A percentile compares a stretch with the other conserved stretches of the same genome.
These are phyloP conservation scores for Stenichneumon culpator DNA, from an alignment of 2,888 invertebrate genomes.

Conservation along the genomic window DNA sequence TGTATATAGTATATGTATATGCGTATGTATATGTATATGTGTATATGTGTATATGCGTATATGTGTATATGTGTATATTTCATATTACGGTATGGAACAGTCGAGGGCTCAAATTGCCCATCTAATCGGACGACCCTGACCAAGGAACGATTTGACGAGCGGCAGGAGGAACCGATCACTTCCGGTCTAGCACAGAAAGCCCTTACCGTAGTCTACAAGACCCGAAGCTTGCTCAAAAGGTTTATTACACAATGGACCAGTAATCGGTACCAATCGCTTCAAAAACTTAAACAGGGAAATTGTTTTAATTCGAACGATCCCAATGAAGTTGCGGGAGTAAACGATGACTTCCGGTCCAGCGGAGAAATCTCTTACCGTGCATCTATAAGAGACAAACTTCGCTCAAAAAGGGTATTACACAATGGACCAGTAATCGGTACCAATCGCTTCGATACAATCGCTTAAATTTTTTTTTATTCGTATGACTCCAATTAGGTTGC, in stretches of 20 bases:
- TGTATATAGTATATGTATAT: not conserved
- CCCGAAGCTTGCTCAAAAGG: not conserved
- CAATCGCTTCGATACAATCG: not conserved
- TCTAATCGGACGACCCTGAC: conserved; percentile 67
- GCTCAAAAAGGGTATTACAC: not conserved
- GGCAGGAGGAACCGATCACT: conserved; percentile 59
- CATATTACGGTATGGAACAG: conserved; percentile 3
- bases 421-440: not conserved
- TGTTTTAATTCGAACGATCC: not conserved
- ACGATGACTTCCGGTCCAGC: conserved; percentile 65
- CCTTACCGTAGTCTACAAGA: too few species aligned
- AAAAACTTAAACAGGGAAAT: not conserved
- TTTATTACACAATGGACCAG: not conserved
- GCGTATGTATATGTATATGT: conserved; percentile 3
- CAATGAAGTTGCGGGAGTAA: conserved; percentile 20
- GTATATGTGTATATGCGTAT: conserved; percentile 13
- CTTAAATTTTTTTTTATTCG: too few species aligned
- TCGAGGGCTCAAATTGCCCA: conserved; percentile 66
- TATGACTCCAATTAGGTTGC: not conserved
- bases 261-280: not conserved
- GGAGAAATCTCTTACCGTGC: not conserved
- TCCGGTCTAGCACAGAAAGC: conserved; percentile 54
- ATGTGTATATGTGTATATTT: conserved; percentile 18
- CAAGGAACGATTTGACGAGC: conserved; percentile 51
- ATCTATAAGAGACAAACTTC: not conserved